These are phyloP conservation scores for Taeniopygia guttata DNA, from an alignment of 2,797 vertebrate species.

Conservation along the genomic window DNA sequence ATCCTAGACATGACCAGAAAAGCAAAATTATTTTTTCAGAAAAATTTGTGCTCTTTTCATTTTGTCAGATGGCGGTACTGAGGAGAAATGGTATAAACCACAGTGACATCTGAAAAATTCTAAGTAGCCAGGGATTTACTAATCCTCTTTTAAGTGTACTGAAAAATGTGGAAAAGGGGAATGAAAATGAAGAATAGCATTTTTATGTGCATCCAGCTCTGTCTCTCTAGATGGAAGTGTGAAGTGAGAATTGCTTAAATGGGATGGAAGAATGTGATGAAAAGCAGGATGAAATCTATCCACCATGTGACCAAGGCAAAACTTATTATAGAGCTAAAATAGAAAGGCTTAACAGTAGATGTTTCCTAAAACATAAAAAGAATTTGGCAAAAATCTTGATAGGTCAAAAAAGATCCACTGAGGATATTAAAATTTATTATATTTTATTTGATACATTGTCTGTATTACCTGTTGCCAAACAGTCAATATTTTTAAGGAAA, in stretches of 20 bases:
- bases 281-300: background rate
- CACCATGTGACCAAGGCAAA: background rate
- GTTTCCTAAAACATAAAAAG: background rate
- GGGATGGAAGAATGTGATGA: background rate
- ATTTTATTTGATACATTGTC: background rate
- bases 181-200: background rate
- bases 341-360: background rate
- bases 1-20: background rate
- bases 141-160: background rate
- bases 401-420: background rate
- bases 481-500: background rate
- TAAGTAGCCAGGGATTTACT: constrained; percentile 6
- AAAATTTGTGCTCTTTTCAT: background rate
- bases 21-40: background rate
- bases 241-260: background rate
- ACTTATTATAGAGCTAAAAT: background rate
- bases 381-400: background rate
- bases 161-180: background rate
- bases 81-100: background rate
- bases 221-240: background rate
- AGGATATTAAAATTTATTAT: background rate
- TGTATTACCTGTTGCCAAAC: background rate
- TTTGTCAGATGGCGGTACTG: background rate
- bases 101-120: constrained; percentile 15
- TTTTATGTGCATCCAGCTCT: background rate